These are phyloP conservation scores for Popillia japonica DNA, from an alignment of 1,140 invertebrate genomes.

Conservation along the genomic window DNA sequence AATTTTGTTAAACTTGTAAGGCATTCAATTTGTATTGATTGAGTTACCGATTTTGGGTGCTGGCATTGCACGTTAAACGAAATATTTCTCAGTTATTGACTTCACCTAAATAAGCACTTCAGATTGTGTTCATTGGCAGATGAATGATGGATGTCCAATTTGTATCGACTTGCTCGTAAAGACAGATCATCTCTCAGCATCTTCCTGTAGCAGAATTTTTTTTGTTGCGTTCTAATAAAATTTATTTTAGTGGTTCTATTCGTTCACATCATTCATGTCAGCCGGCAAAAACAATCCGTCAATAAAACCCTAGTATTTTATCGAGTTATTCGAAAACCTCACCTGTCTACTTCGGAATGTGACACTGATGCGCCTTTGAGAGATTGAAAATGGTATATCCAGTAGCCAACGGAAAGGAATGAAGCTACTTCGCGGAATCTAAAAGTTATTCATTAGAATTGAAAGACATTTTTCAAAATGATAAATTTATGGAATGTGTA, in stretches of 20 bases:
- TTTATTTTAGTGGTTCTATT: background rate
- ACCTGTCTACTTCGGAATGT: background rate
- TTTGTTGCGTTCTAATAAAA: slow-evolving; percentile 5
- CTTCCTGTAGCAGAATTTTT: background rate
- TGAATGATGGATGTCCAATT: slow-evolving; percentile 1
- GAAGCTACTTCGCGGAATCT: background rate
- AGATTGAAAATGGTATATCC: background rate
- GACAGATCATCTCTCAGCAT: background rate
- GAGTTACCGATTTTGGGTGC: too few relatives aligned
- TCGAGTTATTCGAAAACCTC: slow-evolving; percentile 1
- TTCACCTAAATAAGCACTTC: background rate
- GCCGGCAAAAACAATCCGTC: slow-evolving; percentile 6
- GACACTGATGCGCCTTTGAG: background rate
- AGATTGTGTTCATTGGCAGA: background rate
- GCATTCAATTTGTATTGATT: too few relatives aligned
- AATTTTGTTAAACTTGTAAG: too few relatives aligned
- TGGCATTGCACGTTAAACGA: too few relatives aligned
- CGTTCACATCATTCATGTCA: background rate
- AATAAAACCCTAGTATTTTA: slow-evolving; percentile 12
- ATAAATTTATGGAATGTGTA: background rate
- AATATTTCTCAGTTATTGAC: too few relatives aligned
- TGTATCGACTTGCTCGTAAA: background rate
- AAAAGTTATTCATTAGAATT: slow-evolving; percentile 6
- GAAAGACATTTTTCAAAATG: background rate
- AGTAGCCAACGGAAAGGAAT: background rate